Conservation (phyloP, 1,140 invertebrate species). For the Zaprionus tsacasi region DNA sequence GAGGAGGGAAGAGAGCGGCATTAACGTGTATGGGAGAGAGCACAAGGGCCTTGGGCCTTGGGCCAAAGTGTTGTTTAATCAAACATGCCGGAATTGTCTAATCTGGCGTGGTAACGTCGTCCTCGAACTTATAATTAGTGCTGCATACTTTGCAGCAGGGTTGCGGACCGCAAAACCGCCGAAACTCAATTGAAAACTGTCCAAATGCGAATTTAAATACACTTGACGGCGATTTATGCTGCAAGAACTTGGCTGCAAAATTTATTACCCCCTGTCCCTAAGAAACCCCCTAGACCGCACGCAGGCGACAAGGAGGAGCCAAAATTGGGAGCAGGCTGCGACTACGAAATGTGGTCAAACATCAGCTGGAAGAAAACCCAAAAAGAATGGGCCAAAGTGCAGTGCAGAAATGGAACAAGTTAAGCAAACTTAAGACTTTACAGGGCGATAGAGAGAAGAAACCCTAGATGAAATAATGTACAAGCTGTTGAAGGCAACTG, state of each 20-base stretch:
- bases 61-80: slow-evolving; percentile 58
- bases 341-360: slow-evolving; percentile 45
- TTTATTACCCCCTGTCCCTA: slow-evolving; percentile 66
- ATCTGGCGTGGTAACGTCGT: slow-evolving; percentile 32
- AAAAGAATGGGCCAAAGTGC: slow-evolving; percentile 7
- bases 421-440: slow-evolving; percentile 54
- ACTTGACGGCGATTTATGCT: slow-evolving; percentile 73
- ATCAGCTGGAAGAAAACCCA: slow-evolving; percentile 56
- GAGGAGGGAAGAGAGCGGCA: slow-evolving; percentile 18
- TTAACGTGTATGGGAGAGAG: slow-evolving; percentile 26
- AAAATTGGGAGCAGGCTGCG: background rate
- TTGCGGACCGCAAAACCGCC: slow-evolving; percentile 15
- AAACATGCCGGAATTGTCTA: slow-evolving; percentile 51
- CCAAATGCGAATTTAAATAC: slow-evolving; percentile 68
- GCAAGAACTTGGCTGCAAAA: slow-evolving; percentile 45
- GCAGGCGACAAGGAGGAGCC: slow-evolving; percentile 17
- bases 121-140: slow-evolving; percentile 61
- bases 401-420: slow-evolving; percentile 55
- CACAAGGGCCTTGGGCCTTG: background rate
- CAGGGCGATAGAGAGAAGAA: too few relatives aligned
- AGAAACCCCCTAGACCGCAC: slow-evolving; percentile 8
- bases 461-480: slow-evolving; percentile 39
- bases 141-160: slow-evolving; percentile 37
- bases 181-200: slow-evolving; percentile 54
- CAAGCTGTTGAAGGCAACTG: slow-evolving; percentile 36